Percentiles rank a stretch among this genome's conserved stretches.
phyloP scores from a whole-genome alignment of 2,888 invertebrate species.

The Ochropleura plecta region DNA sequence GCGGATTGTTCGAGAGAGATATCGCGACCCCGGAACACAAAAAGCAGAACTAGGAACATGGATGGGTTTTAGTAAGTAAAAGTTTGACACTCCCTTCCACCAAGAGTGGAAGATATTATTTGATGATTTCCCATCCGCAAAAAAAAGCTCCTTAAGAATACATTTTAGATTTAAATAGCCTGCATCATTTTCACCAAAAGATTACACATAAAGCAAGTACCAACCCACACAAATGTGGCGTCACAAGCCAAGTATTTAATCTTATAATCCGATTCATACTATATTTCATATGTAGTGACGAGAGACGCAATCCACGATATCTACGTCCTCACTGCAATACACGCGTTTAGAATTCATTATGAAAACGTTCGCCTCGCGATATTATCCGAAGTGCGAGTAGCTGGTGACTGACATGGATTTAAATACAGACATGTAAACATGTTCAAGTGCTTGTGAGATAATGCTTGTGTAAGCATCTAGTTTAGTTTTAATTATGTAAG shows the following conservation, averaged over 20 bases:
- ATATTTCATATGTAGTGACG: conserved; percentile 42
- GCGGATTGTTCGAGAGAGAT: no score
- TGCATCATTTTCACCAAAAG: neutral
- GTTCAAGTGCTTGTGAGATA: conserved; percentile 17
- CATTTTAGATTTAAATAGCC: conserved; percentile 3
- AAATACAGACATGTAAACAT: conserved; percentile 37
- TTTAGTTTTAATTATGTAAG: conserved; percentile 29
- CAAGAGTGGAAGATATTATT: no score
- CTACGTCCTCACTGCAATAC: conserved; percentile 45
- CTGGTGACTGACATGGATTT: conserved; percentile 52
- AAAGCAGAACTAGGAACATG: no score
- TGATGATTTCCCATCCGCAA: no score
- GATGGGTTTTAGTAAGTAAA: no score
- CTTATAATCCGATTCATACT: conserved; percentile 52
- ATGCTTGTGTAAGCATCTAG: conserved; percentile 9
- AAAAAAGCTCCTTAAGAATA: no score
- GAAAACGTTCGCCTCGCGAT: conserved; percentile 44
- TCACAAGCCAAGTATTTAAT: conserved; percentile 45
- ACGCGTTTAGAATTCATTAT: conserved; percentile 59
- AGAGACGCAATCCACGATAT: conserved; percentile 41
- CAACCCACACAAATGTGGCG: conserved; percentile 29
- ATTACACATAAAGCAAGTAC: conserved; percentile 6
- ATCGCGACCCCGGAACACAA: no score
- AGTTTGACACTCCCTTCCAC: no score
- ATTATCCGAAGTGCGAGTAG: conserved; percentile 49